Evolutionary conservation across 2,797 vertebrate genomes (phyloP), one percentile per base, ranked within the genome.

Genomic region (Apogon talboti): DNA sequence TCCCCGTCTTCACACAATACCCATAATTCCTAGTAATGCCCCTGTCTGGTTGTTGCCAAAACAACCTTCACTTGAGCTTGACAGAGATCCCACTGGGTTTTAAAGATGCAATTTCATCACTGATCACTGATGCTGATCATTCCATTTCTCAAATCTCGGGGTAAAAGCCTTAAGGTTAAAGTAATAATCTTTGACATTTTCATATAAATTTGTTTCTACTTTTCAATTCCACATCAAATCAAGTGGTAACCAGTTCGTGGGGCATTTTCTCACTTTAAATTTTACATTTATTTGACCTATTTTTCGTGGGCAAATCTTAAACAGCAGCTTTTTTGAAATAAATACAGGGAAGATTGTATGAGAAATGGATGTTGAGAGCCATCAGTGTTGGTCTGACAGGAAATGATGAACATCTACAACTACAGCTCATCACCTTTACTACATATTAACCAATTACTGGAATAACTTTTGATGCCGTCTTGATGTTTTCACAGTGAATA

Each of bases 71-170:
- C 9, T 16, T n/a, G 19, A 10, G 41, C 50, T 46, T 16, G 0
- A 1, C 4, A 61, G 43, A 37, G 15, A 71, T 64, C 50, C 63
- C 69, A 35, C 8, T 7, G 13, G 57, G 50, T 57, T 71, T 79
- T 28, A 45, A 46, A 41, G 11, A 64, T 63, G 71, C 42, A 66
- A 43, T 81, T 71, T 73, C 57, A 71, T 63, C 52, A 44, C 61
- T 60, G 66, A 75, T 87, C 71, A 56, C 52, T 57, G 72, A 66
- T 71, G 76, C 76, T 18, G 28, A 74, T 72, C 60, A 15, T 72
- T 71, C 55, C 59, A 46, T 65, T 55, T 67, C 38, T 59, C 50
- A 59, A 67, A 47, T 42, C 38, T 69, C 42, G 14, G 11, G 60
- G 14, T 33, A 7, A 42, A 51, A 43, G 14, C n/a, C 18, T 63